These are phyloP conservation scores for Drosophila paucipuncta DNA, from an alignment of 2,888 invertebrate genomes.

Conservation along the genomic window DNA sequence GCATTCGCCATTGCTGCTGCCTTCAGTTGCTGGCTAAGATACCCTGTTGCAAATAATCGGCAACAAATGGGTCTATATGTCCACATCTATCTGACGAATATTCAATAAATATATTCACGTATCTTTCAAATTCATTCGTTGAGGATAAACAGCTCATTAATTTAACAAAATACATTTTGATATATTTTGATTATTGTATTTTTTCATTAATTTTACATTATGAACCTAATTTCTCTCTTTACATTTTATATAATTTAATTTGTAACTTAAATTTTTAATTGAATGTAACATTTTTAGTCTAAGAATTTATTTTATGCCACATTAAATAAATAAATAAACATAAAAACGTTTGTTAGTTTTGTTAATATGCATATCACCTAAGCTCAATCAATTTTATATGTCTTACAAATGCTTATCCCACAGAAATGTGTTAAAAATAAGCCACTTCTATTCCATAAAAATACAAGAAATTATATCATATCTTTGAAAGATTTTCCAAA, in stretches of 20 bases:
- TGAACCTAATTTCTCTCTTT: rapidly evolving
- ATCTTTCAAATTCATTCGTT: background rate
- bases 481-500: too few species aligned
- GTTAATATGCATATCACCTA: background rate
- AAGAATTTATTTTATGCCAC: background rate
- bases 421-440: background rate
- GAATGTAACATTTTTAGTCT: rapidly evolving
- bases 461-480: background rate
- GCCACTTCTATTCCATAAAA: background rate
- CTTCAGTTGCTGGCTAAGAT: conserved; percentile 26
- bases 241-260: background rate
- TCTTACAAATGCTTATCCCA: background rate
- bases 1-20: conserved; percentile 63
- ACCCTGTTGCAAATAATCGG: conserved; percentile 22
- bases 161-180: background rate
- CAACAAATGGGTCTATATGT: conserved; percentile 3
- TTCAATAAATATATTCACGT: background rate
- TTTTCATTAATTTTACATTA: background rate
- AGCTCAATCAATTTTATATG: background rate
- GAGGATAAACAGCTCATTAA: background rate
- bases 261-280: background rate
- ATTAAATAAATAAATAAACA: background rate
- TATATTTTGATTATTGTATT: background rate
- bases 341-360: background rate
- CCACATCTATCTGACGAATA: background rate